Evolutionary conservation across 2,113 vertebrate genomes (phyloP).

Genomic region (Orcinus orca): DNA sequence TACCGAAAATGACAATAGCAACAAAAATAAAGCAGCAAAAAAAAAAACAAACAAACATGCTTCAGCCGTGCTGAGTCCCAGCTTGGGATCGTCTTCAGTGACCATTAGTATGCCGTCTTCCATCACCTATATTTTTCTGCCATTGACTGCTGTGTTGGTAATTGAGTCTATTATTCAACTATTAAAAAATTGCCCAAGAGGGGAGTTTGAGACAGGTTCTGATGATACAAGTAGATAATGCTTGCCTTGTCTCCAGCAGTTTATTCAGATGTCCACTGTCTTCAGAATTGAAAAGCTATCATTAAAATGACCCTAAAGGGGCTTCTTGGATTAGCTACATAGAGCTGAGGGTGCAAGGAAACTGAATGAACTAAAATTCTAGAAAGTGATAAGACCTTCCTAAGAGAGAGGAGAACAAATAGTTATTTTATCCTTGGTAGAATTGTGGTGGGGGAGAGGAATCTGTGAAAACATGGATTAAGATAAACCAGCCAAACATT

Average conservation of each 20-base stretch:
- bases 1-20: not conserved
- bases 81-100: not conserved
- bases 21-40: not conserved
- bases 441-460: not conserved
- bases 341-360: not conserved
- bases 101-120: not conserved
- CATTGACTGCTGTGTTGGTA: not conserved
- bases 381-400: not conserved
- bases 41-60: not conserved
- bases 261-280: not conserved
- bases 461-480: not conserved
- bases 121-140: not conserved
- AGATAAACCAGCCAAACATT: not conserved
- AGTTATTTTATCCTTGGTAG: not conserved
- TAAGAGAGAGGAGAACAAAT: not conserved
- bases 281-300: slow-evolving; percentile 28
- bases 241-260: not conserved
- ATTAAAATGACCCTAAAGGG: not conserved
- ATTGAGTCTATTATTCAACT: slow-evolving; percentile 30
- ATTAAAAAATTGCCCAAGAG: not conserved
- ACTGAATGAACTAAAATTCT: not conserved
- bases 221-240: not conserved
- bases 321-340: not conserved
- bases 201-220: not conserved
- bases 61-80: not conserved